Conservation (phyloP, 2,888 invertebrate genomes). For the Acanthoscelides obtectus region DNA sequence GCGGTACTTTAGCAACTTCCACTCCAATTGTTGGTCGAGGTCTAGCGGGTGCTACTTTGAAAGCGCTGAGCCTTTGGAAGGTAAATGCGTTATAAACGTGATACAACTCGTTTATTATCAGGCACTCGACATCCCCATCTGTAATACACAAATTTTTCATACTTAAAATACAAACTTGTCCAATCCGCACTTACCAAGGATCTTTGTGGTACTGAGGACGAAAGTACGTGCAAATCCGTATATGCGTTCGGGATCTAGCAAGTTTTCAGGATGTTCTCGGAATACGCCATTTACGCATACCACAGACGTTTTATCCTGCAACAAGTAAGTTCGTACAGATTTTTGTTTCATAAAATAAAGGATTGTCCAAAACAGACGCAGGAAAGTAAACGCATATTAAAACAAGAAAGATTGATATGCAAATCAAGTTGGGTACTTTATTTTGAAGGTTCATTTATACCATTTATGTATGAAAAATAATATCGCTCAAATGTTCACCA, state of each 20-base stretch:
- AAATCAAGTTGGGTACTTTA: too few relatives aligned
- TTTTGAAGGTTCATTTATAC: too few relatives aligned
- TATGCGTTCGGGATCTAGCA: constrained; percentile 45
- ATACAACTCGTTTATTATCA: constrained; percentile 64
- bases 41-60: constrained; percentile 21
- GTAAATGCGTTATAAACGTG: constrained; percentile 52
- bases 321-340: constrained; percentile 9
- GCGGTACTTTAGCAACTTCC: too few relatives aligned
- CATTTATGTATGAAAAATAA: too few relatives aligned
- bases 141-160: constrained; percentile 3
- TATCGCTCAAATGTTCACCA: too few relatives aligned
- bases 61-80: constrained; percentile 31
- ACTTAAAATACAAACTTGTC: background rate
- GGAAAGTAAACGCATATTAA: background rate
- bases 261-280: constrained; percentile 52
- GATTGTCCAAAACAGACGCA: background rate
- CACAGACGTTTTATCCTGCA: constrained; percentile 48
- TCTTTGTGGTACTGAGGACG: constrained; percentile 44
- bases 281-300: constrained; percentile 63
- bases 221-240: constrained; percentile 58
- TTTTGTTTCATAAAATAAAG: background rate
- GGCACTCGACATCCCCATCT: constrained; percentile 54
- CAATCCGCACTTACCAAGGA: background rate
- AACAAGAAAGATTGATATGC: background rate
- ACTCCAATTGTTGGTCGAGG: too few relatives aligned